phyloP scores from a whole-genome alignment of 2,113 vertebrate species.

The Donacobius atricapilla region DNA sequence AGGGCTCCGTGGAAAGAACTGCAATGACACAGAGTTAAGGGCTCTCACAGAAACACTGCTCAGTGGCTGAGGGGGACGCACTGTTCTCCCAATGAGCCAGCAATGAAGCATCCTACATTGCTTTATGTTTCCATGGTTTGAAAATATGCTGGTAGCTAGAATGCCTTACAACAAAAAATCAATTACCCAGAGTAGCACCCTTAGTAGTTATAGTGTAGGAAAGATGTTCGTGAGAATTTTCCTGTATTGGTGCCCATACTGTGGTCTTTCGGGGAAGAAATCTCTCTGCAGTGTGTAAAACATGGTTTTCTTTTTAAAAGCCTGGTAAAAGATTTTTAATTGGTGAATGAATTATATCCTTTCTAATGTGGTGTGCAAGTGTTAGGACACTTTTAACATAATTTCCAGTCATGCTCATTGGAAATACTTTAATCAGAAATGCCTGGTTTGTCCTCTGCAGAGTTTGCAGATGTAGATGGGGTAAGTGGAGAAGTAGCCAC shows the following conservation, averaged over 20 bases:
- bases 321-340: not conserved
- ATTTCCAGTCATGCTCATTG: not conserved
- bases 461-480: not conserved
- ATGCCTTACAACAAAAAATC: not conserved
- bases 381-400: accelerated
- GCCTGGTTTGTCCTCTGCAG: not conserved
- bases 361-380: not conserved
- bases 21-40: not conserved
- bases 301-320: not conserved
- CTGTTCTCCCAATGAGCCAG: not conserved
- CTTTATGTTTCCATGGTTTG: not conserved
- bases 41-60: not conserved
- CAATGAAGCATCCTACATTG: not conserved
- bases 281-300: not conserved
- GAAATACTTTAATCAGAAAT: not conserved
- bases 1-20: not conserved
- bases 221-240: not conserved
- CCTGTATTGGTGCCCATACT: not conserved
- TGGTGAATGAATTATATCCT: not conserved
- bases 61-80: not conserved
- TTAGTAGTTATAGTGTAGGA: not conserved
- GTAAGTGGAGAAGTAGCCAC: not conserved
- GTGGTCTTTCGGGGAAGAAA: not conserved
- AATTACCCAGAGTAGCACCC: not conserved
- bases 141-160: not conserved